Evolutionary conservation across 2,797 vertebrate genomes (phyloP), one percentile per base, ranked within the genome.

Genomic region (Alcedo quadribrachys): DNA sequence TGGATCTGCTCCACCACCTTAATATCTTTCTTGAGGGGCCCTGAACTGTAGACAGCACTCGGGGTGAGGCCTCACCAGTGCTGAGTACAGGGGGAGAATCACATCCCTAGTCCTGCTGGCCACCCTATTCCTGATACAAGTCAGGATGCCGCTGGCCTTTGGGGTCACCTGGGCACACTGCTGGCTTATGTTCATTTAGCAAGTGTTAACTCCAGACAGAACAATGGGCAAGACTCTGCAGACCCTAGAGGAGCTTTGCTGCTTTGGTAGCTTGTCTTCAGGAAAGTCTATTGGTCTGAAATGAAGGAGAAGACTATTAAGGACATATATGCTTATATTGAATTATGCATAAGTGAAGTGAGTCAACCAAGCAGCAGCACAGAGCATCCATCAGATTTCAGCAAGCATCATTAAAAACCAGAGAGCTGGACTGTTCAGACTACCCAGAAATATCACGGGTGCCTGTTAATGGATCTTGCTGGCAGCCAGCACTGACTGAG

Each of bases 381-480:
- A 19, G 50, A 69, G 55, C 67, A 37, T 48, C 43, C 67, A 11
- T 30, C 30, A 21, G 84, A 20, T 66, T 11, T 50, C 69, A 51
- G 90, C 90, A 62, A 84, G 58, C 65, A 42, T 21, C 91, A 81
- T 89, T 92, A 92, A 71, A 93, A 96, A n/a, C 87, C 92, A 77
- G 85, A 28, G 67, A 46, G 76, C 69, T 53, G 69, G 46, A 32
- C 45, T 11, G 7, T 20, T 76, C 40, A 1, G 32, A 33, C 46
- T 17, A 43, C 67, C 48, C 93, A 93, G 81, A 81, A 80, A 54
- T 6, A 30, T 1, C 78, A 46, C 58, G 43, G 60, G 5, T 13
- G 30, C 7, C 50, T 87, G 40, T 32, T 93, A 92, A 94, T 69
- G 87, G 82, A 5, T 30, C 43, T 55, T 89, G 62, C 85, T 60